Base-by-base conservation (phyloP, 2,888 invertebrate genomes). In the Apoderus coryli region DNA sequence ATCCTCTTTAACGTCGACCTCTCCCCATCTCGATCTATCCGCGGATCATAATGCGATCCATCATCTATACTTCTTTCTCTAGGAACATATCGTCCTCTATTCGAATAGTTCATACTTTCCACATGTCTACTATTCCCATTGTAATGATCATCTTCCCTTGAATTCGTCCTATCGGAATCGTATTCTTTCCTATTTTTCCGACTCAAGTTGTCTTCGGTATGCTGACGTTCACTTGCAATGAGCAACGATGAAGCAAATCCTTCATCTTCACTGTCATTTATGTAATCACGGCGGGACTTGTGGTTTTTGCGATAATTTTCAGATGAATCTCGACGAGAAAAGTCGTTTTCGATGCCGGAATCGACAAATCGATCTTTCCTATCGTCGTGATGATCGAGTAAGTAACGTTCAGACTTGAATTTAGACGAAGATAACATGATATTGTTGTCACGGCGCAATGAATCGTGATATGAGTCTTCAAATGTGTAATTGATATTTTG, bases 271-370 rank as follows among this genome's bases (percentile, higher is more conserved):
- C 72, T 74, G 38, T 72, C 73, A 38, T 67, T 64, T 42, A 56
- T 58, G 22, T 45, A 45, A 22, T 53, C 49, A 3, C 47, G 41
- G 16, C 46, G 44, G n/a, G 43, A 40, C 25, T 47, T 47, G 4
- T 33, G 33, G 9, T 42, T 27, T 2, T 38, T 43, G 35, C 33
- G 56, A 50, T 38, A 61, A 51, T 46, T 61, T 50, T 53, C 63
- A 43, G 59, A 61, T 1, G 77, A 76, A 45, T 79, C 78, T 38
- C 78, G 68, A 29, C 78, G 67, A n/a, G n/a, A n/a, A 45, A 46
- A 43, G 53, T 82, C 81, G 42, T 81, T 80, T 48, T 81, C 81
- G 39, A 81, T 81, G 1, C 82, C 81, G 0, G 81, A 82, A 57
- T 82, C 81, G 3, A 72, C 75, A 29, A 76, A 60, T 31, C 72